Evolutionary conservation across 2,888 invertebrate genomes (phyloP).

Genomic region (Scrobipalpa atriplicella): DNA sequence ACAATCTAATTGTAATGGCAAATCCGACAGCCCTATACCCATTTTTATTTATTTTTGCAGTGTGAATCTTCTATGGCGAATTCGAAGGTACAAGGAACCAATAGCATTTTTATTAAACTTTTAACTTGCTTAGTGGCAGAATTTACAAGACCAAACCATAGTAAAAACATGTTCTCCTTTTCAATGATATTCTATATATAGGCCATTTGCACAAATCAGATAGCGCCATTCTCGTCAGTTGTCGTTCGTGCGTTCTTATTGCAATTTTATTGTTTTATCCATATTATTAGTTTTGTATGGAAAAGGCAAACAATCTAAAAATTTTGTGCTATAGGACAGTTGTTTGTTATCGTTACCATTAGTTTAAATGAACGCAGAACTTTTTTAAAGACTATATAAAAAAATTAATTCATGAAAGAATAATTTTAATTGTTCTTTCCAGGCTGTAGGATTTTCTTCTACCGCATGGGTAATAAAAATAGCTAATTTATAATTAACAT

Average conservation of each 20-base stretch:
- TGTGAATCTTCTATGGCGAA: constrained; percentile 52
- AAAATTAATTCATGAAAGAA: too few species aligned
- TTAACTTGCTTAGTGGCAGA: neutral
- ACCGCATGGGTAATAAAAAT: constrained; percentile 48
- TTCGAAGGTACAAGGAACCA: constrained; percentile 41
- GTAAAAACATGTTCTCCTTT: neutral
- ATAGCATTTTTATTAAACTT: too few species aligned
- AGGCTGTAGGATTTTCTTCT: constrained; percentile 58
- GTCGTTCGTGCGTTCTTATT: too few species aligned
- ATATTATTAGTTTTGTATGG: too few species aligned
- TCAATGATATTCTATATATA: too few species aligned
- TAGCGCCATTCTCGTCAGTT: too few species aligned
- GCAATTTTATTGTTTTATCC: too few species aligned
- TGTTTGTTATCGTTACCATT: too few species aligned
- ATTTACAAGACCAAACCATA: neutral
- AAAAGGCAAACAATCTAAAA: too few species aligned
- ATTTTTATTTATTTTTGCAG: constrained; percentile 36
- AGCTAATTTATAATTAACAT: neutral
- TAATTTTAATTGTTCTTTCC: constrained; percentile 30
- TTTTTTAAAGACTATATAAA: neutral
- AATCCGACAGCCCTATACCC: neutral
- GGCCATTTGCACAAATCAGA: too few species aligned
- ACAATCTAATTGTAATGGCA: too few species aligned
- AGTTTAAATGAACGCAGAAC: neutral
- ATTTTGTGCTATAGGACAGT: too few species aligned